Evolutionary conservation across 2,797 vertebrate species (phyloP).

Genomic region (Microctenopoma lineatum): DNA sequence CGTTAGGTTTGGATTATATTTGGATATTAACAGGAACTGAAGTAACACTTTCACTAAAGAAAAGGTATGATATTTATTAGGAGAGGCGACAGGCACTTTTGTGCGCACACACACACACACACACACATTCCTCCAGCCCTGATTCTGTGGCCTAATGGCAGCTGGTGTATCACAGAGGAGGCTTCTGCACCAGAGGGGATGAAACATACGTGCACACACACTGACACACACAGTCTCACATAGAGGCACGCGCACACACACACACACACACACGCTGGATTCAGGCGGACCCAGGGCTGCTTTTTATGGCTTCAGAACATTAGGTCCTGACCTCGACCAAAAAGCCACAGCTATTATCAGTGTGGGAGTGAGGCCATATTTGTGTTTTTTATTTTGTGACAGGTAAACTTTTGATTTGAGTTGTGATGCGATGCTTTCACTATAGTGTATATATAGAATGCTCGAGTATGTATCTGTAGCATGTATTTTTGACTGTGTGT

Average conservation of each 20-base stretch:
- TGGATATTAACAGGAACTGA: neutral
- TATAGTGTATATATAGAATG: conserved; percentile 10
- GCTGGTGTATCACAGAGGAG: conserved; percentile 59
- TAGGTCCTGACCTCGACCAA: conserved; percentile 66
- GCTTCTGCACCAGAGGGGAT: conserved; percentile 51
- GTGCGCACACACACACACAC: conserved; percentile 7
- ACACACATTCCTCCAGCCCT: conserved; percentile 39
- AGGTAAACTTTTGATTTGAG: conserved; percentile 57
- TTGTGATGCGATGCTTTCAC: conserved; percentile 36
- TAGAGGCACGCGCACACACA: conserved; percentile 2
- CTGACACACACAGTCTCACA: neutral
- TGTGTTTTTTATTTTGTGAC: conserved; percentile 59
- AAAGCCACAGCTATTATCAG: conserved; percentile 64
- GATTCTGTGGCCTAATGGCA: conserved; percentile 61
- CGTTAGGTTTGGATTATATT: conserved; percentile 8
- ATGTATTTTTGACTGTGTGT: conserved; percentile 19
- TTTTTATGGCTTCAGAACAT: conserved; percentile 77
- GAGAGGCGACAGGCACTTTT: conserved; percentile 19
- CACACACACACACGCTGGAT: conserved; percentile 30
- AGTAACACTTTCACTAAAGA: conserved; percentile 15
- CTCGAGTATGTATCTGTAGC: neutral
- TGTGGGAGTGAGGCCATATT: conserved; percentile 52
- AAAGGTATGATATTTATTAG: conserved; percentile 38
- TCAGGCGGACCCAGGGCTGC: conserved; percentile 60
- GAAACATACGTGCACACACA: conserved; percentile 42